These are phyloP conservation scores for Masticophis lateralis DNA, from an alignment of 2,797 vertebrate genomes.

Conservation along the genomic window DNA sequence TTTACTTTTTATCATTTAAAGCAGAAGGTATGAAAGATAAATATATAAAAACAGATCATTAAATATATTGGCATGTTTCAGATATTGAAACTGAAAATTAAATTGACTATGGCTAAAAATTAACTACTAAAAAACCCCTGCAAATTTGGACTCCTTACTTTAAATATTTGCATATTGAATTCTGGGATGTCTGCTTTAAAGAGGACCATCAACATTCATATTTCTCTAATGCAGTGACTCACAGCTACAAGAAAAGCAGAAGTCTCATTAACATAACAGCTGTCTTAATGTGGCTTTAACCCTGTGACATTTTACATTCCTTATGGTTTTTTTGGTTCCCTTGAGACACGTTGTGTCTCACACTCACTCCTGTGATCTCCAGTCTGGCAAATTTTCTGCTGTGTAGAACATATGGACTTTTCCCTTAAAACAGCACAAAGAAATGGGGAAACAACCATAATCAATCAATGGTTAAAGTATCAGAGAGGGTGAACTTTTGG, in stretches of 20 bases:
- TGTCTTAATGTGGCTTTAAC: constrained; percentile 86
- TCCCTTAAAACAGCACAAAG: constrained; percentile 79
- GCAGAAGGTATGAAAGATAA: constrained; percentile 23
- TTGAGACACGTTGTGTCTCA: constrained; percentile 75
- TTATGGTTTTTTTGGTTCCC: constrained; percentile 77
- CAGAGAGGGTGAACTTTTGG: constrained; percentile 54
- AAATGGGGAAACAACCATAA: constrained; percentile 72
- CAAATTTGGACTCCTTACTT: constrained; percentile 1
- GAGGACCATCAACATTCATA: constrained; percentile 63
- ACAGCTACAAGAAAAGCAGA: constrained; percentile 70
- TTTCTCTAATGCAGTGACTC: constrained; percentile 76
- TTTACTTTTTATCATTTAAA: constrained; percentile 20
- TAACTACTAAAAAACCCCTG: background rate
- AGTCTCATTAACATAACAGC: constrained; percentile 81
- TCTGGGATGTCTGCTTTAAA: constrained; percentile 50
- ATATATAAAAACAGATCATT: background rate
- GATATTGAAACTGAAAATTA: constrained; percentile 9
- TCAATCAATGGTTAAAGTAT: constrained; percentile 79
- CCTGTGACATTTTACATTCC: constrained; percentile 82
- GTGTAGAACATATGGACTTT: constrained; percentile 83
- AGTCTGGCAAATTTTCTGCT: constrained; percentile 79
- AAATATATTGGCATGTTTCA: background rate
- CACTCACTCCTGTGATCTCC: constrained; percentile 77
- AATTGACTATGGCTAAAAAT: background rate
- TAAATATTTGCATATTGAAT: constrained; percentile 21